These are phyloP conservation scores for Enchytraeus crypticus DNA, from an alignment of 2,888 invertebrate species.

Conservation along the genomic window DNA sequence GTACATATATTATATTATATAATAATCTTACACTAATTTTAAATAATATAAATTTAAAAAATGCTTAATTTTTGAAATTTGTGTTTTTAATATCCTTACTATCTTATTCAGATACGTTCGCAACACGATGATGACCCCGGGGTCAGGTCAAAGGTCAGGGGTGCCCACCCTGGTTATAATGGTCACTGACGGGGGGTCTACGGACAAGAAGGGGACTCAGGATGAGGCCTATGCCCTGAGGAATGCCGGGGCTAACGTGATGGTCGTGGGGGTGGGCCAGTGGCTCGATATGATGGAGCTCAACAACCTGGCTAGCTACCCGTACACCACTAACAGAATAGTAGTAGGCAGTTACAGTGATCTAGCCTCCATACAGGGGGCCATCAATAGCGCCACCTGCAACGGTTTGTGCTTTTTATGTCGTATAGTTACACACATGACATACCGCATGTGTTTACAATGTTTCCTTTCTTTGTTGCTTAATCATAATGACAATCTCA, in stretches of 20 bases:
- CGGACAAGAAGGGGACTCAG: neutral
- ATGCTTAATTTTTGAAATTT: no score
- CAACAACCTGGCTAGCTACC: slow-evolving; percentile 29
- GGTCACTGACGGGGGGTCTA: neutral
- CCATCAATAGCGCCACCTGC: no score
- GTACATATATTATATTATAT: no score
- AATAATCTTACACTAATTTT: no score
- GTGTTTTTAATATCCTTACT: no score
- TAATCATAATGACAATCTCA: no score
- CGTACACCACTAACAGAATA: slow-evolving; percentile 18
- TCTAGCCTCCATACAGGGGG: neutral
- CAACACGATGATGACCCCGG: neutral
- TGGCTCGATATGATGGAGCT: neutral
- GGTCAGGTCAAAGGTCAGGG: neutral
- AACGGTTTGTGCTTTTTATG: no score
- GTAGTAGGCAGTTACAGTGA: neutral
- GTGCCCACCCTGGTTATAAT: neutral
- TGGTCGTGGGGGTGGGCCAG: neutral
- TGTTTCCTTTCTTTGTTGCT: no score
- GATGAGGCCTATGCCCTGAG: neutral
- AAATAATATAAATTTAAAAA: no score
- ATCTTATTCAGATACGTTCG: neutral
- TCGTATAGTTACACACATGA: no score
- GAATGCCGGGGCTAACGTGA: neutral
- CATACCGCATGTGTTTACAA: no score